These are phyloP conservation scores for Cephalopterus ornatus DNA, from an alignment of 2,113 vertebrate genomes.

Conservation along the genomic window DNA sequence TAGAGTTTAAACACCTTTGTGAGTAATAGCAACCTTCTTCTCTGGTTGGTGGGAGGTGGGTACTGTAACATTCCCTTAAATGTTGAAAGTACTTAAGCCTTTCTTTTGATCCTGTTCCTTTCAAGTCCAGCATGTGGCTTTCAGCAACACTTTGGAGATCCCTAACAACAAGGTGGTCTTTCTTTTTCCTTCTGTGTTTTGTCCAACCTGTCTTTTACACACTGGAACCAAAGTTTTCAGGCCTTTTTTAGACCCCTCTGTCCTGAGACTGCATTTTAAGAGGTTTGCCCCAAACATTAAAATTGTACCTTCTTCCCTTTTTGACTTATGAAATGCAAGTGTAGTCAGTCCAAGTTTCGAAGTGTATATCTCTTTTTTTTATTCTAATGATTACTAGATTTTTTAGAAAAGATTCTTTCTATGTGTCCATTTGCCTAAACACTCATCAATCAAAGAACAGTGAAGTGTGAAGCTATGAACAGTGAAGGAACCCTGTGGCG, in stretches of 20 bases:
- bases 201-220: accelerated
- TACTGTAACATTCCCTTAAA: background rate
- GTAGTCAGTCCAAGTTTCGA: background rate
- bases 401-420: background rate
- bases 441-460: background rate
- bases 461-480: background rate
- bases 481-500: background rate
- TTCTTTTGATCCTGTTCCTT: background rate
- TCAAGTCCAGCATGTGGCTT: background rate
- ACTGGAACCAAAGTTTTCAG: background rate
- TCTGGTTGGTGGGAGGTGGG: background rate
- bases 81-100: background rate
- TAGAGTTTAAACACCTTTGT: background rate
- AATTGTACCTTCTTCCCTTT: background rate
- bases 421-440: background rate
- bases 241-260: background rate
- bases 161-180: background rate
- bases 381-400: background rate
- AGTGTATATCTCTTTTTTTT: background rate
- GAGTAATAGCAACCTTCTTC: background rate
- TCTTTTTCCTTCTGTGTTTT: background rate
- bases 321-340: background rate
- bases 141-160: background rate
- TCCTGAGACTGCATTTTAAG: background rate
- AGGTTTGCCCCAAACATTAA: background rate